phyloP scores from a whole-genome alignment of 2,113 vertebrate genomes.

The Saguinus midas region DNA sequence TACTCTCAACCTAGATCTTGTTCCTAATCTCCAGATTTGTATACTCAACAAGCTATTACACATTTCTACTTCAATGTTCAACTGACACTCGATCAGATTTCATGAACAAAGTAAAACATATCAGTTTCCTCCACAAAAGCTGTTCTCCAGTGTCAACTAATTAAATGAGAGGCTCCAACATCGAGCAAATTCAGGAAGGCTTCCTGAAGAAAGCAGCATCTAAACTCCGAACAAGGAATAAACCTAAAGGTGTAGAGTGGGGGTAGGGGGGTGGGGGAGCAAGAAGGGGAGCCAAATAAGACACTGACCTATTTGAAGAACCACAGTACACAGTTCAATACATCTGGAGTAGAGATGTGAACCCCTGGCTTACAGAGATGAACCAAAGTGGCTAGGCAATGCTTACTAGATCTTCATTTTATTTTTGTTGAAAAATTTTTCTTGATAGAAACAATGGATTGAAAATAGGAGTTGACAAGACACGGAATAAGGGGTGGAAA shows the following conservation, averaged over 20 bases:
- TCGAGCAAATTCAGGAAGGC: neutral
- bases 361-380: neutral
- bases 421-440: neutral
- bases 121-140: neutral
- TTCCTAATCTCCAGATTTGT: neutral
- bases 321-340: neutral
- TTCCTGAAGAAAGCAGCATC: neutral
- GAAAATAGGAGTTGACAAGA: neutral
- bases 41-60: neutral
- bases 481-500: neutral
- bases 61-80: neutral
- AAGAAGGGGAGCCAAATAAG: neutral
- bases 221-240: neutral
- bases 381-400: neutral
- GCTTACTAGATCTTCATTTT: neutral
- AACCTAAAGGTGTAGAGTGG: neutral
- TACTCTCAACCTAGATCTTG: neutral
- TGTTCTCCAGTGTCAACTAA: neutral
- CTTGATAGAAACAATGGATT: neutral
- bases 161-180: neutral
- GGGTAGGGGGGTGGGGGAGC: neutral
- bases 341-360: neutral
- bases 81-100: neutral
- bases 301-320: neutral
- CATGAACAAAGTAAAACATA: neutral